phyloP scores from a whole-genome alignment of 2,888 invertebrate genomes.

The Zhengitettix transpicula region DNA sequence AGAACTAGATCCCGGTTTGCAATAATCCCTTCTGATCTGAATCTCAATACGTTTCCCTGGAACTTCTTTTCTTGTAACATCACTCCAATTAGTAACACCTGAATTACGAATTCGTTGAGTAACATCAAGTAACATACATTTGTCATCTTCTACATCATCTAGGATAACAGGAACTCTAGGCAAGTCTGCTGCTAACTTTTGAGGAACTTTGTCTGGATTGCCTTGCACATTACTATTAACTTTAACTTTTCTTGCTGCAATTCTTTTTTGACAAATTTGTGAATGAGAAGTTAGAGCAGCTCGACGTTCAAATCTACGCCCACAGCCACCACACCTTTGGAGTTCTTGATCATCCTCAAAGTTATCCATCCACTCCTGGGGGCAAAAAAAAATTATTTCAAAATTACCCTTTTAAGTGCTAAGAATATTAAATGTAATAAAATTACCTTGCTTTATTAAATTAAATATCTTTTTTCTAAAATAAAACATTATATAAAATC shows the following conservation, averaged over 20 bases:
- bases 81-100: not conserved
- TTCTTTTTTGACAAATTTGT: constrained; percentile 43
- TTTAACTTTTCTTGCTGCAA: constrained; percentile 26
- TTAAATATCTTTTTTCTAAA: not conserved
- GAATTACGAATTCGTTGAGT: not conserved
- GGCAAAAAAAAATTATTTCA: constrained; percentile 1
- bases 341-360: constrained; percentile 42
- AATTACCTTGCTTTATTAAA: no score
- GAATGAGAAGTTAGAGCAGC: constrained; percentile 56
- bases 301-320: constrained; percentile 51
- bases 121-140: not conserved
- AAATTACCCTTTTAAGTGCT: not conserved
- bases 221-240: constrained; percentile 18
- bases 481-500: not conserved
- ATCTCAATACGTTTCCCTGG: constrained; percentile 14
- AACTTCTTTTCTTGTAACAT: constrained; percentile 1
- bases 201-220: not conserved
- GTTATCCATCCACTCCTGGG: constrained; percentile 47
- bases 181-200: not conserved
- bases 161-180: not conserved
- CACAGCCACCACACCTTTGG: constrained; percentile 50
- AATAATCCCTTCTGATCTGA: constrained; percentile 16
- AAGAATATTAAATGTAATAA: not conserved
- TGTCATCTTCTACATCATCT: not conserved
- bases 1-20: constrained; percentile 7